These are phyloP conservation scores for Chrysodeixis includens DNA, from an alignment of 2,888 invertebrate species.

Conservation along the genomic window DNA sequence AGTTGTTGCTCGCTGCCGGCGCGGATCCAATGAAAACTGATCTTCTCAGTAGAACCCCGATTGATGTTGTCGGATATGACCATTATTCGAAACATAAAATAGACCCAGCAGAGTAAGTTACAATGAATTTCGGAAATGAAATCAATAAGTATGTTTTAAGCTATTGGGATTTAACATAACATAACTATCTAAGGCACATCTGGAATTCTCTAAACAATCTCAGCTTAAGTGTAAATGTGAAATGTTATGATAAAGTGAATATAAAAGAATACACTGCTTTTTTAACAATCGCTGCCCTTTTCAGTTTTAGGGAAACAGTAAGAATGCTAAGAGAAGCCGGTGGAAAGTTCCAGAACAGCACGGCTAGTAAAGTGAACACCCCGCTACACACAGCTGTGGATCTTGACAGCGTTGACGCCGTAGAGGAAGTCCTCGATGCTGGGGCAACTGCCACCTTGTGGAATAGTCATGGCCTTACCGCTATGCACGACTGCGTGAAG, in stretches of 20 bases:
- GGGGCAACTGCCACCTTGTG: conserved; percentile 42
- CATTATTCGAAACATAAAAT: conserved; percentile 31
- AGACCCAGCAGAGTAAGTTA: conserved; percentile 29
- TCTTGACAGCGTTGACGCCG: conserved; percentile 45
- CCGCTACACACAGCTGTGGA: conserved; percentile 61
- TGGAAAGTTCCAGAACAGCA: conserved; percentile 17
- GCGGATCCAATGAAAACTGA: conserved; percentile 44
- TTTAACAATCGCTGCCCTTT: conserved; percentile 9
- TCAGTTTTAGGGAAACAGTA: conserved; percentile 43
- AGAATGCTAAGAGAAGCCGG: conserved; percentile 33
- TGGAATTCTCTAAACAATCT: no score
- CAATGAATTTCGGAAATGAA: not conserved
- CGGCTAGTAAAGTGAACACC: conserved; percentile 10
- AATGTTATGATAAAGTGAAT: no score
- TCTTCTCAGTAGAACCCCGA: conserved; percentile 48
- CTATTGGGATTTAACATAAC: not conserved
- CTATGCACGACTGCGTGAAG: conserved; percentile 60
- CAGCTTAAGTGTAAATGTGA: no score
- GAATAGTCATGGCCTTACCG: conserved; percentile 52
- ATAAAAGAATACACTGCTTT: no score
- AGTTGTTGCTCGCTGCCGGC: conserved; percentile 55
- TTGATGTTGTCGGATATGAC: conserved; percentile 55
- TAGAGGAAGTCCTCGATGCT: conserved; percentile 39
- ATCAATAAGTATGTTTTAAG: not conserved
- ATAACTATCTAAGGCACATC: no score